Evolutionary conservation across 2,113 vertebrate genomes (phyloP), one percentile per base, ranked within the genome.

Genomic region (Romanogobio albipinnatus): DNA sequence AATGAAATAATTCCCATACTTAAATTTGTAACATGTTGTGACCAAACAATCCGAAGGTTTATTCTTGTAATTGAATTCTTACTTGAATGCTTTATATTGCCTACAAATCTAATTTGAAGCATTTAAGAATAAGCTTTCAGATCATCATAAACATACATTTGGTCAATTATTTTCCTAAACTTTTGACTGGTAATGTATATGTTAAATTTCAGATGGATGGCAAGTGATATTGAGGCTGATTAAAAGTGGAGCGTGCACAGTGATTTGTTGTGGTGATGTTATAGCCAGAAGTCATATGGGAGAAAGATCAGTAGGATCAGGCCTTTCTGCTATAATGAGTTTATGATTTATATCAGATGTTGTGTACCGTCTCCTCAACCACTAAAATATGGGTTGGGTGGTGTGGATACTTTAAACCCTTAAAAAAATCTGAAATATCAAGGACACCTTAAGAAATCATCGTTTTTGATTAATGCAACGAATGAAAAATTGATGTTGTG

Each of bases 331-430:
- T 76, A 7, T 75, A 75, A 75, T 33, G 15, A 76, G 74, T 76
- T 76, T 75, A 61, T 68, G 49, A 83, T 53, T 45, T 68, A n/a
- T 58, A 62, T 29, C 64, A 70, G 83, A 68, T 59, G 36, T 59
- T 61, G 73, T 77, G 86, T 10, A 45, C 56, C 1, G 15, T 66
- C 59, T 19, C 14, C 15, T 80, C 61, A 43, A 17, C 29, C 22
- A 22, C 56, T 62, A 24, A 49, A n/a, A 66, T 66, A 66, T 49
- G 61, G 39, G 22, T 47, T 45, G 19, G 1, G 24, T 14, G 59
- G 26, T 24, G 39, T 66, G 29, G 14, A 74, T 47, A 22, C n/a
- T 24, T 74, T 6, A 73, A 47, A 14, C n/a, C 10, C 24, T 33
- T 7, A 33, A 13, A 45, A n/a, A 45, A 73, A 56, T 76, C 39